Evolutionary conservation across 2,888 invertebrate genomes (phyloP), one percentile per base, ranked within the genome.

Genomic region (Mesoligia furuncula): DNA sequence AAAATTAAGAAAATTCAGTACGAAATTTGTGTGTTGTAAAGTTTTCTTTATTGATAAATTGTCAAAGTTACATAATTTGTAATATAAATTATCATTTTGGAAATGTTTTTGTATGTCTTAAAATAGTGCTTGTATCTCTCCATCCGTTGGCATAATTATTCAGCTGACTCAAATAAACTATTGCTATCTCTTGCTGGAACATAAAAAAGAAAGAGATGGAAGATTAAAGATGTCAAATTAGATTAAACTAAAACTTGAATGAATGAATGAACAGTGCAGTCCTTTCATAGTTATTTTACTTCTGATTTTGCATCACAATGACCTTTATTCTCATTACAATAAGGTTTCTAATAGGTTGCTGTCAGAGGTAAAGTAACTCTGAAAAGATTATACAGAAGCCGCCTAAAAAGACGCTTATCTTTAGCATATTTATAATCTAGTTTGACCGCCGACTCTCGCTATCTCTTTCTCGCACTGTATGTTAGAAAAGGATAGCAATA

Each of bases 31-130:
- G 24, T 68, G 3, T 39, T 59, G 42, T 69, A 48, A 27, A n/a
- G 48, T 39, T 70, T 69, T 64, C 36, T 72, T 48, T 66, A 70
- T 61, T 57, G 17, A 51, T 77, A 75, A 67, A 68, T 71, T 54
- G 36, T 77, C 54, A 59, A 61, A 54, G 17, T 48, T 48, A 62
- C 13, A 64, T 76, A 48, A 81, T 78, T 80, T 80, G 64, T 77
- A 80, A 65, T 57, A 51, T 75, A 68, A 78, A 87, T 62, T 59
- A 74, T 72, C 2, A 57, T 36, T 85, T 81, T 48, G 24, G 24
- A 68, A 59, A 72, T 48, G 7, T 27, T 68, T 81, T 72, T 81
- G 36, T 67, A n/a, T 31, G 65, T 71, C 15, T 31, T 48, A 9
- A 36, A 83, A 48, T 54, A 31, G 57, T 71, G 62, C 39, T n/a